Percentiles rank a stretch among this genome's conserved stretches.
These are phyloP conservation scores for Cuniculus paca DNA, from an alignment of 2,797 vertebrate species.

Conservation along the genomic window DNA sequence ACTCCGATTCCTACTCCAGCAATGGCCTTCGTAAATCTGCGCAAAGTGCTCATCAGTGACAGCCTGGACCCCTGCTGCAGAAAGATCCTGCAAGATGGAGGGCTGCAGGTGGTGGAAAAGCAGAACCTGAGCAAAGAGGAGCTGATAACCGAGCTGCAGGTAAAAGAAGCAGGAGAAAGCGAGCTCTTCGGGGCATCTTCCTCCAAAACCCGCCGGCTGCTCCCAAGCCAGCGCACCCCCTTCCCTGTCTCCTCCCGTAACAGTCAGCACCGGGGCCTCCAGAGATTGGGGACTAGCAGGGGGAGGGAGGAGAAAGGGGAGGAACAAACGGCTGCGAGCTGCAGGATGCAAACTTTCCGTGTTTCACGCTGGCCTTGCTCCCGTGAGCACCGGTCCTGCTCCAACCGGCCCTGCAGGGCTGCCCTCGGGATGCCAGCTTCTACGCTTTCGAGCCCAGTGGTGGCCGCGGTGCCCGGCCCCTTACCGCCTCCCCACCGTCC, in stretches of 20 bases:
- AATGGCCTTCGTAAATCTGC: constrained; percentile 92
- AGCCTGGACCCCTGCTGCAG: constrained; percentile 95
- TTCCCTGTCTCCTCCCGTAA: background rate
- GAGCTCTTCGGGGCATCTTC: background rate
- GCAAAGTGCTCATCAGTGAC: constrained; percentile 94
- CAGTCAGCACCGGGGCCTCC: background rate
- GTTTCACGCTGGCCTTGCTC: background rate
- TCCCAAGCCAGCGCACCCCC: background rate
- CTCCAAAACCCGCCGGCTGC: background rate
- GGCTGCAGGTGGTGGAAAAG: constrained; percentile 94
- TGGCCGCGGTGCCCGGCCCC: background rate
- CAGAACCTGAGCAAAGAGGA: constrained; percentile 93
- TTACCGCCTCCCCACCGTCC: too few relatives aligned
- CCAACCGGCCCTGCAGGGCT: background rate
- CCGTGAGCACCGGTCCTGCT: background rate
- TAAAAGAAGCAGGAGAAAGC: constrained; percentile 72
- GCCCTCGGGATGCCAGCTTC: constrained; percentile 13
- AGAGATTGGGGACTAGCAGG: background rate
- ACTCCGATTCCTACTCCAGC: background rate
- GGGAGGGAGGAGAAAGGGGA: background rate
- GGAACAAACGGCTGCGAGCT: background rate
- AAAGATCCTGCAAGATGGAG: constrained; percentile 93
- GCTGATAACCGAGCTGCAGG: constrained; percentile 94
- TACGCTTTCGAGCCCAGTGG: background rate
- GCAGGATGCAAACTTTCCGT: constrained; percentile 65